Conservation (phyloP, 2,888 invertebrate species). For the Pseudolycoriella hygida region DNA sequence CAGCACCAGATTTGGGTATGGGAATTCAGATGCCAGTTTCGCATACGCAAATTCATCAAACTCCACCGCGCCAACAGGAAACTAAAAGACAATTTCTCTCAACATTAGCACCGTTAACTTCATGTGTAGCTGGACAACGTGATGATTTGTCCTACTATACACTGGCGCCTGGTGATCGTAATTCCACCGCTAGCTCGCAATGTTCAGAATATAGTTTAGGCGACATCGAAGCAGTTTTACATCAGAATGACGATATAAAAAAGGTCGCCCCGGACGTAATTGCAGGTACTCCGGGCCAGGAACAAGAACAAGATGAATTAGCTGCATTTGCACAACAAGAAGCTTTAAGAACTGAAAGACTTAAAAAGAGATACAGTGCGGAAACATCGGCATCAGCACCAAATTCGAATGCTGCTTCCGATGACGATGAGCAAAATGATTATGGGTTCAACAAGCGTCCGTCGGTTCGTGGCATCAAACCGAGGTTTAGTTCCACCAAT, state of each 20-base stretch:
- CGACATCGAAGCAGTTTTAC: conserved; percentile 37
- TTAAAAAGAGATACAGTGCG: conserved; percentile 53
- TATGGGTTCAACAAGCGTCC: conserved; percentile 82
- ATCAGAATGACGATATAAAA: conserved; percentile 31
- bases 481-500: conserved; percentile 63
- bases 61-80: conserved; percentile 35
- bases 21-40: conserved; percentile 30
- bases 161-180: conserved; percentile 38
- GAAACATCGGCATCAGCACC: conserved; percentile 30
- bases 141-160: conserved; percentile 41
- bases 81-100: conserved; percentile 62
- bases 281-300: conserved; percentile 40
- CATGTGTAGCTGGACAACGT: conserved; percentile 49
- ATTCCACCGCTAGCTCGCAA: conserved; percentile 39
- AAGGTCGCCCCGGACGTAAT: conserved; percentile 58
- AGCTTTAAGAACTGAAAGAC: conserved; percentile 61
- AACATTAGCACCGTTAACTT: conserved; percentile 57
- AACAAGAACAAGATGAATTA: conserved; percentile 46
- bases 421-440: conserved; percentile 70
- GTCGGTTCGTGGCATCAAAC: conserved; percentile 75
- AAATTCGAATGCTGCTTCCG: conserved; percentile 22
- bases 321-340: conserved; percentile 74
- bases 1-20: conserved; percentile 37
- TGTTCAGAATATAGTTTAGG: conserved; percentile 51
- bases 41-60: conserved; percentile 28